Percentiles rank a stretch among this genome's conserved stretches.
These are phyloP conservation scores for Parotia lawesii DNA, from an alignment of 2,113 vertebrate genomes.

Conservation along the genomic window DNA sequence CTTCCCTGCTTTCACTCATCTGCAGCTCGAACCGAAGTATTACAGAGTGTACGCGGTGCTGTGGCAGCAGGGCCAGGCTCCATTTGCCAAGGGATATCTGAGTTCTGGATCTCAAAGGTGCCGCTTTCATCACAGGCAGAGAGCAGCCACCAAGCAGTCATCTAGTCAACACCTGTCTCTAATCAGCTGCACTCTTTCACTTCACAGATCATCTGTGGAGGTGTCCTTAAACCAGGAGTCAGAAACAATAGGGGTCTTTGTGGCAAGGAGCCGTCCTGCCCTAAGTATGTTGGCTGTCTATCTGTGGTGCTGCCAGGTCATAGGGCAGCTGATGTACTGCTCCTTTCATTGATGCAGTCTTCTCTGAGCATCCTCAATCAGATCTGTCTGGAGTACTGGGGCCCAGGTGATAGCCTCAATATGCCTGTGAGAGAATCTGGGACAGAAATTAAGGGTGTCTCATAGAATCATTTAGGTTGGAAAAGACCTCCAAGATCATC, in stretches of 20 bases:
- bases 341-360: not conserved
- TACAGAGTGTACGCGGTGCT: not conserved
- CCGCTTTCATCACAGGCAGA: not conserved
- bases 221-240: not conserved
- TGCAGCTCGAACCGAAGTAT: not conserved
- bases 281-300: not conserved
- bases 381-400: not conserved
- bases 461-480: not conserved
- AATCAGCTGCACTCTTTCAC: not conserved
- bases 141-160: not conserved
- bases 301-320: not conserved
- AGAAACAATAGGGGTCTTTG: not conserved
- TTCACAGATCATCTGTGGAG: not conserved
- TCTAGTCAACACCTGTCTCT: not conserved
- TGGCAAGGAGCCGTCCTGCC: not conserved
- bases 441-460: not conserved
- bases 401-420: not conserved
- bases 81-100: not conserved
- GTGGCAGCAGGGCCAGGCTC: not conserved
- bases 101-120: not conserved
- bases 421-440: not conserved
- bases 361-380: not conserved
- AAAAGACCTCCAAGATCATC: not conserved
- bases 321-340: not conserved
- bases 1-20: not conserved